phyloP scores from a whole-genome alignment of 2,113 vertebrate genomes.

The Grammomys dolichurus region DNA sequence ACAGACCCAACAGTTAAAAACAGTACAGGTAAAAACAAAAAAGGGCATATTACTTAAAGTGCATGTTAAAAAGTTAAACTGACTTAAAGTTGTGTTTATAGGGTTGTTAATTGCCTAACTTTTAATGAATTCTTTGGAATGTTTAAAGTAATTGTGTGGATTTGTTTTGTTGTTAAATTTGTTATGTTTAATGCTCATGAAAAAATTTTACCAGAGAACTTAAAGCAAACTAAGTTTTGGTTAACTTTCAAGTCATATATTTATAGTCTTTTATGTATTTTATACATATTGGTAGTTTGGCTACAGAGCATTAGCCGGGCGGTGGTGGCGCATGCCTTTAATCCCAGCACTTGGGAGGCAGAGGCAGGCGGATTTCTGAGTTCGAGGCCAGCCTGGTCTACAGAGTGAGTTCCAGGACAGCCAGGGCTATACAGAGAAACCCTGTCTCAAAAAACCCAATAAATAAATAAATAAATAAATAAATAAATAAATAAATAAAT shows the following conservation, averaged over 20 bases:
- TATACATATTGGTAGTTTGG: conserved; percentile 60
- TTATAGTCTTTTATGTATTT: conserved; percentile 67
- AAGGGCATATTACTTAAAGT: conserved; percentile 74
- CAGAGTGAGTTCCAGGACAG: too few species aligned
- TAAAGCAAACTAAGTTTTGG: conserved; percentile 58
- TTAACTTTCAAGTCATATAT: conserved; percentile 64
- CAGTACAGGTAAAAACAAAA: conserved; percentile 94
- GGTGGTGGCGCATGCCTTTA: too few species aligned
- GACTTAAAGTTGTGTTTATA: conserved; percentile 66
- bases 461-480: too few species aligned
- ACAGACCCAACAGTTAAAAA: conserved; percentile 96
- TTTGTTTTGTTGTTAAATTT: conserved; percentile 56
- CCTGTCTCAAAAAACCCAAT: too few species aligned
- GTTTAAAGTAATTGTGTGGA: conserved; percentile 73
- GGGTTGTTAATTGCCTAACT: conserved; percentile 72
- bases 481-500: too few species aligned
- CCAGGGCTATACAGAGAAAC: too few species aligned
- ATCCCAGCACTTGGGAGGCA: too few species aligned
- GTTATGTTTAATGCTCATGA: conserved; percentile 51
- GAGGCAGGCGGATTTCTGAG: too few species aligned
- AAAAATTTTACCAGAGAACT: conserved; percentile 62
- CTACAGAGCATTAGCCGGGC: background rate
- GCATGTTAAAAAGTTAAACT: conserved; percentile 73
- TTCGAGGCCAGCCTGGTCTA: too few species aligned
- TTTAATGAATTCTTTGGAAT: conserved; percentile 72